phyloP scores from a whole-genome alignment of 1,140 invertebrate species.

The Neodiprion fabricii region DNA sequence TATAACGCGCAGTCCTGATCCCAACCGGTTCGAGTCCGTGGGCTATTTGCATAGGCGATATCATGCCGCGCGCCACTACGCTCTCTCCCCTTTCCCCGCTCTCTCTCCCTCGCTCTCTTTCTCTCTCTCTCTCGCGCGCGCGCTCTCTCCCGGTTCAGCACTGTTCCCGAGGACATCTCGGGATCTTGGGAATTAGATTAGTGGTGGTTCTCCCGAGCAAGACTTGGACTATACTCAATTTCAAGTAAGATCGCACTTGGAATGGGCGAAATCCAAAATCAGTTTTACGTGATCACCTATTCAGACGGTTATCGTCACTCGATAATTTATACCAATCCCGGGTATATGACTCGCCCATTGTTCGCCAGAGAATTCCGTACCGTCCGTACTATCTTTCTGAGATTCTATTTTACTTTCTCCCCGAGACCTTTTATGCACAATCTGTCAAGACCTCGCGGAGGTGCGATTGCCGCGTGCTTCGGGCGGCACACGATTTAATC shows the following conservation, averaged over 20 bases:
- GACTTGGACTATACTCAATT: conserved; percentile 64
- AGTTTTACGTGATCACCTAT: conserved; percentile 65
- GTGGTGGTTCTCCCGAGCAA: conserved; percentile 61
- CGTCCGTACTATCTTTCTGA: too few relatives aligned
- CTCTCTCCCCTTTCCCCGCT: conserved; percentile 28
- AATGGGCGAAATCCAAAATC: conserved; percentile 63
- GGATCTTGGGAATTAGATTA: conserved; percentile 62
- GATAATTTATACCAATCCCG: not conserved
- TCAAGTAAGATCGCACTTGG: conserved; percentile 59
- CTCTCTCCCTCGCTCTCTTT: conserved; percentile 15
- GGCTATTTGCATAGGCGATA: conserved; percentile 64
- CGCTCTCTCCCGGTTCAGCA: conserved; percentile 13
- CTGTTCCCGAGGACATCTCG: conserved; percentile 48
- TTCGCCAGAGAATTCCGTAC: not conserved
- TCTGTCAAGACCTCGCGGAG: too few relatives aligned
- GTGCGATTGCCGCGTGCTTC: too few relatives aligned
- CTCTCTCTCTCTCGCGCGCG: conserved; percentile 30
- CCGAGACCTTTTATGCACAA: too few relatives aligned
- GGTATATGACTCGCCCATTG: not conserved
- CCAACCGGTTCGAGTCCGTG: conserved; percentile 59
- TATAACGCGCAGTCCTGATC: conserved; percentile 16
- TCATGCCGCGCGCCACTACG: conserved; percentile 49
- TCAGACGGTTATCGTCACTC: conserved; percentile 56
- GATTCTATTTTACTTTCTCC: too few relatives aligned
- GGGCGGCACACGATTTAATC: too few relatives aligned